Evolutionary conservation across 23 tunicate species (phyloP).

Genomic region (Halocynthia roretzi): DNA sequence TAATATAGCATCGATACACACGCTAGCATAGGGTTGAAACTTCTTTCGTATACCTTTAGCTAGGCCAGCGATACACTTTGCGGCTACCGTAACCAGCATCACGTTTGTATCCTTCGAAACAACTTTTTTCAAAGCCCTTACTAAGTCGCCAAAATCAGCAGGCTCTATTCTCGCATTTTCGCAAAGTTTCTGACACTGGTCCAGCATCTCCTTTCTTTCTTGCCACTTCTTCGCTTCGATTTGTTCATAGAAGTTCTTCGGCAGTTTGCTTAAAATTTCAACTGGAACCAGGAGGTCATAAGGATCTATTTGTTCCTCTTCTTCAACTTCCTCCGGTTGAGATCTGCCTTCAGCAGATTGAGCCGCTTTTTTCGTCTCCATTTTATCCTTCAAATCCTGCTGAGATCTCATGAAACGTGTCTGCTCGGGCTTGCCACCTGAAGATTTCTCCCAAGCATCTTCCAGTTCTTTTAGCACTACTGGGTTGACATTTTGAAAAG

Average conservation of each 20-base stretch:
- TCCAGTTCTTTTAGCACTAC: conserved; percentile 92
- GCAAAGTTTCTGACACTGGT: conserved; percentile 55
- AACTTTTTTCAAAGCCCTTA: conserved; percentile 88
- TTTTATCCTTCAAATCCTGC: conserved; percentile 78
- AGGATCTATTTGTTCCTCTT: conserved; percentile 64
- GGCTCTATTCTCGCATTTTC: conserved; percentile 51
- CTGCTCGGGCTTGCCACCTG: conserved; percentile 55
- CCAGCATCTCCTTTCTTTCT: conserved; percentile 83
- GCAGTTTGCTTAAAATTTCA: conserved; percentile 80
- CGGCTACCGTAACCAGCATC: conserved; percentile 77
- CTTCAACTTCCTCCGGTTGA: conserved; percentile 27
- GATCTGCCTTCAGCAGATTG: conserved; percentile 11
- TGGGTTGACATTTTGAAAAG: conserved; percentile 69
- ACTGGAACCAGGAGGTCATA: conserved; percentile 83
- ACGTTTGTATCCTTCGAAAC: conserved; percentile 91
- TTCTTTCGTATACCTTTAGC: conserved; percentile 87
- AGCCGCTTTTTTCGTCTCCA: conserved; percentile 72
- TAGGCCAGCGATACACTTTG: conserved; percentile 73
- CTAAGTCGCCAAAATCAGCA: conserved; percentile 77
- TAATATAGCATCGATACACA: conserved; percentile 63
- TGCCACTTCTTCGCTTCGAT: conserved; percentile 98
- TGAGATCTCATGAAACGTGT: conserved; percentile 94
- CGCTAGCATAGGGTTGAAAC: conserved; percentile 76
- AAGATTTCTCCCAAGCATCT: conserved; percentile 80
- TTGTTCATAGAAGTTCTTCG: conserved; percentile 66